A percentile compares a stretch with the other conserved stretches of the same genome.
These are phyloP conservation scores for Sylvietta virens DNA, from an alignment of 2,113 vertebrate species.

Conservation along the genomic window DNA sequence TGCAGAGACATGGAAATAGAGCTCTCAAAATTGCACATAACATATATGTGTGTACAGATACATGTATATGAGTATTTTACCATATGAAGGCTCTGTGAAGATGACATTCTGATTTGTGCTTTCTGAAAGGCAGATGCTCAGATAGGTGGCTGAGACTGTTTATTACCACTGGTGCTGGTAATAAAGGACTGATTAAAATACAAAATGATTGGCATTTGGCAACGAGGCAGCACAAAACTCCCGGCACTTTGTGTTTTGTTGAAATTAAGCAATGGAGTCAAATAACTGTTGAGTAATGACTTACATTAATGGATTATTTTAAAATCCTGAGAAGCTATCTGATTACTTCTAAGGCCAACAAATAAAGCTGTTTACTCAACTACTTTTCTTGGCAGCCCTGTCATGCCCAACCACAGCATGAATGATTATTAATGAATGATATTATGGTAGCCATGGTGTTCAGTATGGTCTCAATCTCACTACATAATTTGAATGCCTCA, in stretches of 20 bases:
- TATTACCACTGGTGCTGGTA: neutral
- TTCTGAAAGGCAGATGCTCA: neutral
- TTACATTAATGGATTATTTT: slow-evolving; percentile 43
- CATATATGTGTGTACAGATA: neutral
- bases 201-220: neutral
- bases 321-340: slow-evolving; percentile 25
- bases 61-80: neutral
- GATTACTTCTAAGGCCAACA: slow-evolving; percentile 5
- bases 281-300: neutral
- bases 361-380: slow-evolving; percentile 11
- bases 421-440: neutral
- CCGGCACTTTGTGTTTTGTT: neutral
- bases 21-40: neutral
- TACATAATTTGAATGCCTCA: slow-evolving; percentile 15
- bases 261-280: slow-evolving; percentile 22
- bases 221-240: neutral
- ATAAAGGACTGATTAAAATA: slow-evolving; percentile 3
- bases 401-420: neutral
- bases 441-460: neutral
- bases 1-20: neutral
- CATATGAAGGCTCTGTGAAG: neutral
- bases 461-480: neutral
- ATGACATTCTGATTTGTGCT: neutral
- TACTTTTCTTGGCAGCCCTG: slow-evolving; percentile 3
- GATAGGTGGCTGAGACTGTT: neutral